Conservation (phyloP, 2,797 vertebrate species). For the Peromyscus nudipes region DNA sequence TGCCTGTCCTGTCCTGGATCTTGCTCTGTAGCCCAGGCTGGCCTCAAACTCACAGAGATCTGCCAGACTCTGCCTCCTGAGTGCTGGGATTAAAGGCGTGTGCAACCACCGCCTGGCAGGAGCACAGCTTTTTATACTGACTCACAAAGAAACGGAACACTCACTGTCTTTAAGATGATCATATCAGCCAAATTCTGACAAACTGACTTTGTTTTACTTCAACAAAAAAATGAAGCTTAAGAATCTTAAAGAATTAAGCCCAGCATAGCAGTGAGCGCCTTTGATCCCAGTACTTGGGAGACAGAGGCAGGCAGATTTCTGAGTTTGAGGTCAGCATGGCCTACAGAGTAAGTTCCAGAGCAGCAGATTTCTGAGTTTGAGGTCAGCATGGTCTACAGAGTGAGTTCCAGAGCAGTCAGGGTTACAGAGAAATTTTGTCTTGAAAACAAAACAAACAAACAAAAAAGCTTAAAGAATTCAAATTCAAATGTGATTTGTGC, state of each 20-base stretch:
- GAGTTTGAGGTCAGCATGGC: neutral
- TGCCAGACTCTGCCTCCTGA: too few species aligned
- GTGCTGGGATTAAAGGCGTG: too few species aligned
- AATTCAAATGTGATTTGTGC: slow-evolving; percentile 51
- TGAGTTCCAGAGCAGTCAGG: too few species aligned
- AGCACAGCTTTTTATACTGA: slow-evolving; percentile 29
- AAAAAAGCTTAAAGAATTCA: slow-evolving; percentile 53
- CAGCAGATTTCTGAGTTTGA: too few species aligned
- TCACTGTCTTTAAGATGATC: slow-evolving; percentile 53
- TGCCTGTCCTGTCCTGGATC: too few species aligned
- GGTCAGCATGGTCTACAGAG: too few species aligned
- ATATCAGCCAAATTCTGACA: slow-evolving; percentile 26
- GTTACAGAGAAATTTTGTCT: neutral
- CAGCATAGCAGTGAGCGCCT: fast-evolving
- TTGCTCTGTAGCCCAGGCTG: too few species aligned
- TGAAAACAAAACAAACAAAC: neutral
- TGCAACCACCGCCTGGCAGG: too few species aligned
- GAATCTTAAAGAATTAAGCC: neutral
- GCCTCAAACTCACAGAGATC: too few species aligned
- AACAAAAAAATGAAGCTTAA: slow-evolving; percentile 32
- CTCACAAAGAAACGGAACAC: slow-evolving; percentile 37
- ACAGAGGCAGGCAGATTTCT: neutral
- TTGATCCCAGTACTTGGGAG: neutral
- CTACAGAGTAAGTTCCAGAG: neutral
- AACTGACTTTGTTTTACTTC: slow-evolving; percentile 62